phyloP scores from a whole-genome alignment of 35 echinoderm and acorn worm genomes.

The Heliocidaris erythrogramma region DNA sequence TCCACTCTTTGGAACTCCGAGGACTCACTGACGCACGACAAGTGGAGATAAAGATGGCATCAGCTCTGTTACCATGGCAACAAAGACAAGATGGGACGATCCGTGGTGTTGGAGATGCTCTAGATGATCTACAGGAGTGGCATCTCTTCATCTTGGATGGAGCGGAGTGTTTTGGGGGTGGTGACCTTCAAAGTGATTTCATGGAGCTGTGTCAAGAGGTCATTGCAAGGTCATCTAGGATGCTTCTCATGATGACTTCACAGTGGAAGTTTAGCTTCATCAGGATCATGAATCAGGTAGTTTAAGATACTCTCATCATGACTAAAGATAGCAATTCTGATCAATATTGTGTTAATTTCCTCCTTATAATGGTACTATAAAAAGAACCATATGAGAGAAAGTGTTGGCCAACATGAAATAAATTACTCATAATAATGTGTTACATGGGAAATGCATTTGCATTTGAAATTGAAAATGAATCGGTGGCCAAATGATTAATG shows the following conservation, averaged over 20 bases:
- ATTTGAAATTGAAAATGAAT: no score
- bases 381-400: neutral
- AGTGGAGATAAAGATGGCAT: slow-evolving; percentile 27
- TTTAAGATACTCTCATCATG: neutral
- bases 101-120: neutral
- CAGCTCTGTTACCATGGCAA: slow-evolving; percentile 23
- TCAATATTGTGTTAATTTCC: neutral
- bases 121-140: slow-evolving; percentile 30
- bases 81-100: neutral
- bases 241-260: neutral
- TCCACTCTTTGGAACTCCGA: slow-evolving; percentile 19
- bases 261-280: slow-evolving; percentile 7
- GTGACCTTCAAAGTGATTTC: neutral
- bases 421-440: neutral
- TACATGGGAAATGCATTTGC: no score
- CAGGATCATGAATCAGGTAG: slow-evolving; percentile 37
- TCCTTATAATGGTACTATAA: neutral
- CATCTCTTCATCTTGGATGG: slow-evolving; percentile 48
- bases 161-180: neutral
- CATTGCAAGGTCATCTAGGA: neutral
- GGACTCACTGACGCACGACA: neutral
- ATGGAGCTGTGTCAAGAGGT: slow-evolving; percentile 35
- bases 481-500: no score
- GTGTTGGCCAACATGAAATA: neutral
- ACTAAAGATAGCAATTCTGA: neutral